Base-by-base conservation (phyloP, 2,888 invertebrate genomes). In the Drosophila vallismaia region DNA sequence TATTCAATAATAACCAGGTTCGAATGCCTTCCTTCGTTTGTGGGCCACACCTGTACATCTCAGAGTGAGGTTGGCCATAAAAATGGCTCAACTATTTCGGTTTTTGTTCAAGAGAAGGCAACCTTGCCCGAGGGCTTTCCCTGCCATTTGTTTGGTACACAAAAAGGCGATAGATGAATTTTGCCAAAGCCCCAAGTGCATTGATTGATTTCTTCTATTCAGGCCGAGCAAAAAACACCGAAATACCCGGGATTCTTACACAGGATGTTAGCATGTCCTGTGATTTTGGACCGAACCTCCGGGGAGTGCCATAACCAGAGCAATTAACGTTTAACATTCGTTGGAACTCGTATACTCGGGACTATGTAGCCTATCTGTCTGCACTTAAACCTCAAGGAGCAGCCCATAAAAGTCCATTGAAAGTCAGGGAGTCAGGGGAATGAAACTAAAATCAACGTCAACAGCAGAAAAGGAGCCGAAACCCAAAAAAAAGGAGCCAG, bases 391-490 rank as follows among this genome's bases (percentile, higher is more conserved):
- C 70, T 48, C 56, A 48, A 67, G 58, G 36, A 67, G 71, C 24
- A 24, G 44, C n/a, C 42, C 58, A 70, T 69, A 67, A 67, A 70
- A 70, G 71, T 67, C 58, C 58, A 40, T 64, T 24, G 28, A 38
- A 68, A 64, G 45, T 68, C 42, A 38, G 42, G 48, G 57, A 55
- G 57, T n/a, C 69, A 53, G 59, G 51, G 49, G 70, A 71, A 57
- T 54, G 56, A 74, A 82, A 82, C 86, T 88, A 86, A 88, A 82
- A 82, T 82, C 88, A 82, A 82, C 82, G 82, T 88, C 82, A 82
- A 83, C 62, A 69, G 68, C 88, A 74, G 82, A 71, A 66, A 69
- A 64, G 9, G 40, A 72, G 45, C 50, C 42, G 8, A 36, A 52
- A 33, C n/a, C 10, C 46, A 50, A 46, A 29, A 26, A 45, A 44